Conservation (phyloP, 2,113 vertebrate genomes). For the Aphyosemion australe region DNA sequence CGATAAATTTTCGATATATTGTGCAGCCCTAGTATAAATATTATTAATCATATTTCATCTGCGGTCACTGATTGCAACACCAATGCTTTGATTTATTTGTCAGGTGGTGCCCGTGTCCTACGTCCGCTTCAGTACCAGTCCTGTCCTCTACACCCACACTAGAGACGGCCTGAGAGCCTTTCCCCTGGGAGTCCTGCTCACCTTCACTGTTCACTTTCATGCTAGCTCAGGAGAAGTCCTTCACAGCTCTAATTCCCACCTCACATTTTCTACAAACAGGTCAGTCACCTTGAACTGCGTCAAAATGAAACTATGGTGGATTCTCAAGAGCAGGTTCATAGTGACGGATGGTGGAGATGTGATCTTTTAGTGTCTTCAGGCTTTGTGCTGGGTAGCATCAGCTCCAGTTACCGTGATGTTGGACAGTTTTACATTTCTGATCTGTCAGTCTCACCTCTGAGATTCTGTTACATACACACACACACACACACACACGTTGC, state of each 20-base stretch:
- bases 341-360: neutral
- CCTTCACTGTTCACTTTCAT: constrained; percentile 89
- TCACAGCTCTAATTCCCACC: constrained; percentile 86
- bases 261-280: constrained; percentile 91
- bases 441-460: too few species aligned
- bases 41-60: neutral
- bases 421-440: too few species aligned
- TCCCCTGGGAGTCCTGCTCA: constrained; percentile 86
- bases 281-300: constrained; percentile 65
- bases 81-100: constrained; percentile 6
- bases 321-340: too few species aligned
- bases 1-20: too few species aligned
- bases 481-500: neutral
- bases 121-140: constrained; percentile 85
- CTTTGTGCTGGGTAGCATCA: neutral
- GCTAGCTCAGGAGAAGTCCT: constrained; percentile 89
- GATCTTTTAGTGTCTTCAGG: neutral
- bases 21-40: too few species aligned
- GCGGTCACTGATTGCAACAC: constrained; percentile 2
- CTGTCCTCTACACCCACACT: constrained; percentile 76
- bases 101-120: constrained; percentile 95
- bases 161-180: constrained; percentile 80
- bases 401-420: too few species aligned
- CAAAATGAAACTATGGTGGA: neutral
- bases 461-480: too few species aligned